Conservation (phyloP, 2,888 invertebrate species). For the Pristionchus fissidentatus region DNA sequence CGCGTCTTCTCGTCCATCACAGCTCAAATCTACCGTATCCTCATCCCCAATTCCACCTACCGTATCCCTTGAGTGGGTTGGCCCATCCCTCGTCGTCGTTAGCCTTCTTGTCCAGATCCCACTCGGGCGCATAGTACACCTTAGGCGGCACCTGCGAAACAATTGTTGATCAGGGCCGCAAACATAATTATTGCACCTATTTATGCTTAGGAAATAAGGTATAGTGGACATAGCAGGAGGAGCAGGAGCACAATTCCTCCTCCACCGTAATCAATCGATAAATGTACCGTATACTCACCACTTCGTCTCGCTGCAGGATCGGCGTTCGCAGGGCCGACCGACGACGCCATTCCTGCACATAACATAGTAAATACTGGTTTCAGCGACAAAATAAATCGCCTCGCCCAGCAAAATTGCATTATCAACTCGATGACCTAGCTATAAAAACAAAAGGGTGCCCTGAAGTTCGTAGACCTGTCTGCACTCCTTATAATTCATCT, state of each 20-base stretch:
- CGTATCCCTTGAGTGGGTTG: conserved; percentile 65
- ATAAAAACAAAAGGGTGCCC: too few species aligned
- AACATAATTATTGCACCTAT: too few species aligned
- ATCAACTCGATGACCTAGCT: too few species aligned
- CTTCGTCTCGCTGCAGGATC: conserved; percentile 60
- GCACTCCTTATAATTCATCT: too few species aligned
- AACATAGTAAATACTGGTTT: too few species aligned
- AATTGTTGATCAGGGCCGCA: background rate
- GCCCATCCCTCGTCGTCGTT: conserved; percentile 64
- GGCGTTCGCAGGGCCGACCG: conserved; percentile 58
- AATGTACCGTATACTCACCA: conserved; percentile 31
- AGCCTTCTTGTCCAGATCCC: conserved; percentile 67
- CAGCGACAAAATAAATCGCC: too few species aligned
- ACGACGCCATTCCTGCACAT: conserved; percentile 59
- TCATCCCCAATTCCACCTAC: background rate
- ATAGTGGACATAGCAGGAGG: too few species aligned
- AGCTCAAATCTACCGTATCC: background rate
- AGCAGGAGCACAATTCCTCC: too few species aligned
- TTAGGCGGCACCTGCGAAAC: conserved; percentile 54
- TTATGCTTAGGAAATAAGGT: too few species aligned
- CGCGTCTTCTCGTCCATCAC: background rate
- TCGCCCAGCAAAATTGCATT: too few species aligned
- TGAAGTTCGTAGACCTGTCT: too few species aligned
- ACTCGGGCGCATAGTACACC: conserved; percentile 72
- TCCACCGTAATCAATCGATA: background rate